Percentiles rank a stretch among this genome's conserved stretches.
These are phyloP conservation scores for Labeo rohita DNA, from an alignment of 2,113 vertebrate genomes.

Conservation along the genomic window DNA sequence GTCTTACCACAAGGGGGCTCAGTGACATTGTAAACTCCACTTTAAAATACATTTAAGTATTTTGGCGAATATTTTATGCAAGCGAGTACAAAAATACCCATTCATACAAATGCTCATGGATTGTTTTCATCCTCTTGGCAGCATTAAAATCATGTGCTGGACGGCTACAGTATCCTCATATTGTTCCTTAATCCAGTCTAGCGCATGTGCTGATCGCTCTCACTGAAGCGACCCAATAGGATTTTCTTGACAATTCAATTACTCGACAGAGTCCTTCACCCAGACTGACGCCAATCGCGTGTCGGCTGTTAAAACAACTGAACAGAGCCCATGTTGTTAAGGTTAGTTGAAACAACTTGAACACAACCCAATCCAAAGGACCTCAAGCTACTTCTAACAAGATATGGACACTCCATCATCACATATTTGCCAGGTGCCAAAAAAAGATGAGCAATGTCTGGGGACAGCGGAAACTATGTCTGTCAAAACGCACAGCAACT, in stretches of 20 bases:
- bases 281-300: neutral
- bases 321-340: neutral
- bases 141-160: slow-evolving; percentile 39
- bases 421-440: slow-evolving; percentile 26
- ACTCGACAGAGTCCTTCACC: slow-evolving; percentile 21
- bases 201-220: slow-evolving; percentile 31
- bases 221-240: slow-evolving; percentile 14
- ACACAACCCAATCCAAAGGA: neutral
- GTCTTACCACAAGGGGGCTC: slow-evolving; percentile 27
- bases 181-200: slow-evolving; percentile 53
- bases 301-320: slow-evolving; percentile 30
- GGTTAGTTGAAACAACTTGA: slow-evolving; percentile 33
- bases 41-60: neutral
- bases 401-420: neutral
- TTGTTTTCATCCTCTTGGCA: slow-evolving; percentile 30
- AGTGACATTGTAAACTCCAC: neutral
- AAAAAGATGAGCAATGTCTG: slow-evolving; percentile 19
- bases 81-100: slow-evolving; percentile 9
- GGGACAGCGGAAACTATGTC: slow-evolving; percentile 20
- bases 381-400: neutral
- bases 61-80: neutral
- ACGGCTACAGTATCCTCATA: slow-evolving; percentile 38
- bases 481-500: neutral
- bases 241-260: slow-evolving; percentile 49
- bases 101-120: neutral